Percentiles rank a stretch among this genome's conserved stretches.
Evolutionary conservation across 2,888 invertebrate species (phyloP).

Genomic region (Rugalucina vietnamica): DNA sequence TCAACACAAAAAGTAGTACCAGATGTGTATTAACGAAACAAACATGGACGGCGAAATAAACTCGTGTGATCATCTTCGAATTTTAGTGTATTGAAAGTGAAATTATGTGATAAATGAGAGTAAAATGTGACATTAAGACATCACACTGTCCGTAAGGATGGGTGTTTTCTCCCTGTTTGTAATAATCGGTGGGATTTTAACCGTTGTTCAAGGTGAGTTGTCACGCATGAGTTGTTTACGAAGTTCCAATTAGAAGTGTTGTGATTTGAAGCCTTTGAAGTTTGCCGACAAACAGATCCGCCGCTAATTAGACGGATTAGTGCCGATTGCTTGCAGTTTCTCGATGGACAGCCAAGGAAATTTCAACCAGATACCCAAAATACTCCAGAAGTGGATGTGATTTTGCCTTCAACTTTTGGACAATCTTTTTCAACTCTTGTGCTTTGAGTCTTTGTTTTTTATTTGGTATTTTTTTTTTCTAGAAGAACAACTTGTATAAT

Average conservation of each 20-base stretch:
- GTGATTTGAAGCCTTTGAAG: conserved; percentile 53
- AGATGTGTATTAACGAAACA: conserved; percentile 55
- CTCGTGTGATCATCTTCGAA: conserved; percentile 39
- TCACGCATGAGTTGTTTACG: conserved; percentile 23
- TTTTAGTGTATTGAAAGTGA: conserved; percentile 44
- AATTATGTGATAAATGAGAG: conserved; percentile 21
- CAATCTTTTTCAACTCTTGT: no score
- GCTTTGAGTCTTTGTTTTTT: no score
- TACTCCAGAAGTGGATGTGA: no score
- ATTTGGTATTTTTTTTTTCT: no score
- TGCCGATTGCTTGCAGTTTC: no score
- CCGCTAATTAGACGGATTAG: neutral
- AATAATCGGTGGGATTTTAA: conserved; percentile 46
- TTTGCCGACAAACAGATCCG: conserved; percentile 44
- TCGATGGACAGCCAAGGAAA: no score
- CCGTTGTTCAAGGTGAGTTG: conserved; percentile 50
- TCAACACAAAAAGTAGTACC: conserved; percentile 45
- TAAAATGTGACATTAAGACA: conserved; percentile 42
- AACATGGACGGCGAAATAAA: conserved; percentile 59
- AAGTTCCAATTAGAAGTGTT: conserved; percentile 49
- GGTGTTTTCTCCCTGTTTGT: conserved; percentile 58
- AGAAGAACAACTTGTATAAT: no score
- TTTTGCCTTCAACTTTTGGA: no score
- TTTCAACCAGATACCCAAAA: no score
- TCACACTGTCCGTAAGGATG: conserved; percentile 65